Percentiles rank a stretch among this genome's conserved stretches.
phyloP scores from a whole-genome alignment of 2,888 invertebrate genomes.

The Cataglyphis livida region DNA sequence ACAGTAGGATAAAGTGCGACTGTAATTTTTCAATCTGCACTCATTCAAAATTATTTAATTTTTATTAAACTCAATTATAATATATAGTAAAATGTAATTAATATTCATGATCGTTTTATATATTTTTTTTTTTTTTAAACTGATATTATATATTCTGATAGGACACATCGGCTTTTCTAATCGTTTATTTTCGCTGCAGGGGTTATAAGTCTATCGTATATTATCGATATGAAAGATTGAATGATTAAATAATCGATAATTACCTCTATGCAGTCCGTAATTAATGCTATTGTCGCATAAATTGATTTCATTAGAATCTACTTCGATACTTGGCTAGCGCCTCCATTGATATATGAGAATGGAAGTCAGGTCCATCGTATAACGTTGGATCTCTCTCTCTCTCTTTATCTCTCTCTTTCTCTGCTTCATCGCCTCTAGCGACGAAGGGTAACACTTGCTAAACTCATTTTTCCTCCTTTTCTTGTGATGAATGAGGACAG shows the following conservation, averaged over 20 bases:
- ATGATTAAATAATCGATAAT: constrained; percentile 50
- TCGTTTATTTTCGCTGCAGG: background rate
- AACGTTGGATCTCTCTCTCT: constrained; percentile 16
- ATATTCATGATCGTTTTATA: background rate
- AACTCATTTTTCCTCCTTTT: constrained; percentile 30
- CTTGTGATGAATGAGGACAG: constrained; percentile 31
- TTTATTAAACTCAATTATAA: background rate
- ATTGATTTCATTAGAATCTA: constrained; percentile 38
- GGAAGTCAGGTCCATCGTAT: constrained; percentile 30
- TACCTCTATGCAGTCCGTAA: constrained; percentile 36
- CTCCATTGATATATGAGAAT: constrained; percentile 53
- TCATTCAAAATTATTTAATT: background rate
- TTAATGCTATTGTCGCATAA: constrained; percentile 48
- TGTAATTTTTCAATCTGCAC: background rate
- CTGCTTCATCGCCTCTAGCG: constrained; percentile 13
- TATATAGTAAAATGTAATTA: constrained; percentile 4
- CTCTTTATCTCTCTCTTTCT: too few relatives aligned
- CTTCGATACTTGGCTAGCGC: constrained; percentile 26
- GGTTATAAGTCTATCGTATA: constrained; percentile 18
- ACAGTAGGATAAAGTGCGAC: background rate
- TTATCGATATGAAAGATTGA: constrained; percentile 26
- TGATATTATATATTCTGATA: background rate
- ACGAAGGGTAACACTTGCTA: constrained; percentile 29
- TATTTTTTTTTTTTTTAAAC: background rate
- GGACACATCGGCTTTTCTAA: background rate